Evolutionary conservation across 2,113 vertebrate species (phyloP).

Genomic region (Amia ocellicauda): DNA sequence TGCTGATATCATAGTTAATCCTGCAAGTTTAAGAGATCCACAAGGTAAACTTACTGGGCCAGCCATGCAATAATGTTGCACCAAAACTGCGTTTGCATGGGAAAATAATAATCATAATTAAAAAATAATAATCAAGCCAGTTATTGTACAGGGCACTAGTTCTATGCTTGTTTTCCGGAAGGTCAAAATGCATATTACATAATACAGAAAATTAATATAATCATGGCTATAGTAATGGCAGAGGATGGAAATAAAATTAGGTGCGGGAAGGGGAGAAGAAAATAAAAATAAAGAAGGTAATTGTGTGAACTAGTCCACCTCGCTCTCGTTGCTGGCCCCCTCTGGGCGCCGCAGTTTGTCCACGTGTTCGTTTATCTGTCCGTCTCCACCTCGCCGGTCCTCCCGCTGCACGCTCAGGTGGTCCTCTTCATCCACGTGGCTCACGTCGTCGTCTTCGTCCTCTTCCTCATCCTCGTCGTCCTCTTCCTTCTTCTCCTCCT

Average conservation of each 20-base stretch:
- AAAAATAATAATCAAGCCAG: not conserved
- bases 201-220: conserved; percentile 26
- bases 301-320: conserved; percentile 76
- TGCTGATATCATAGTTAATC: not conserved
- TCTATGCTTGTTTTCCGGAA: conserved; percentile 4
- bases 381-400: conserved; percentile 87
- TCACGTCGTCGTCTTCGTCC: conserved; percentile 73
- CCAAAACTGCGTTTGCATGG: not conserved
- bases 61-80: conserved; percentile 34
- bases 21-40: conserved; percentile 8
- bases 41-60: conserved; percentile 25
- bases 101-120: not conserved
- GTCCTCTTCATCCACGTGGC: conserved; percentile 72
- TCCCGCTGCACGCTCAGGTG: conserved; percentile 80
- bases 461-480: conserved; percentile 76
- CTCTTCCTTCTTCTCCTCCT: conserved; percentile 72
- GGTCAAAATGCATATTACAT: conserved; percentile 10
- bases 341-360: conserved; percentile 91
- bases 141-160: not conserved
- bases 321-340: conserved; percentile 88
- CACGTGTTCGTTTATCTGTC: conserved; percentile 94
- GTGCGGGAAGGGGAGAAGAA: conserved; percentile 13
- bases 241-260: not conserved
- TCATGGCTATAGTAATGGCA: conserved; percentile 9
- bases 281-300: conserved; percentile 25